These are phyloP conservation scores for Neuroterus valhalla DNA, from an alignment of 1,140 invertebrate species.

Conservation along the genomic window DNA sequence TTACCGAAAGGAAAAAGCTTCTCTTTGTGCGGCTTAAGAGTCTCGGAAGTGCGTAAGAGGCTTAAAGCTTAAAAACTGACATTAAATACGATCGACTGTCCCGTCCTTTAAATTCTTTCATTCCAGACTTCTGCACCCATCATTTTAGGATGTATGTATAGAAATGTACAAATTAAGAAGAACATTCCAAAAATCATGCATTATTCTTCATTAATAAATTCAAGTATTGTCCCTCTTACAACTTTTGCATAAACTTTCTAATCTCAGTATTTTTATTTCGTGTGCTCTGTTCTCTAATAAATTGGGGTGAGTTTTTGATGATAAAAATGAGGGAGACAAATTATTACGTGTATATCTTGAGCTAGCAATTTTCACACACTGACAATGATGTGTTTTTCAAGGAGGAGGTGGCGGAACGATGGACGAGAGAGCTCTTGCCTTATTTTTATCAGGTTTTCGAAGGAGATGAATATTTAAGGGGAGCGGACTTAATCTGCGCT, in stretches of 20 bases:
- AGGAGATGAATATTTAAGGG: conserved; percentile 71
- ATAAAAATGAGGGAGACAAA: conserved; percentile 1
- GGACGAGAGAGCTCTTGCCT: conserved; percentile 53
- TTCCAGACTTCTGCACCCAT: neutral
- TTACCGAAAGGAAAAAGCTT: conserved; percentile 64
- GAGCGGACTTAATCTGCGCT: conserved; percentile 70
- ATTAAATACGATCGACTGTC: conserved; percentile 58
- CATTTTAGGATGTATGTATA: too few species aligned
- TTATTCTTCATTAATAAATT: too few species aligned
- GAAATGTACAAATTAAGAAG: too few species aligned
- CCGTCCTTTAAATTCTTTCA: conserved; percentile 48
- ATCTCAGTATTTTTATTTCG: too few species aligned
- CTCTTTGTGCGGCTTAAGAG: conserved; percentile 73
- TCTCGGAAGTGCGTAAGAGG: conserved; percentile 70
- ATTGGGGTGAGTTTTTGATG: neutral
- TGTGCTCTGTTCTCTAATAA: neutral
- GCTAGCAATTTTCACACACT: conserved; percentile 8
- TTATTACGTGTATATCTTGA: conserved; percentile 3
- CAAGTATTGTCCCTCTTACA: too few species aligned
- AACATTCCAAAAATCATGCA: too few species aligned
- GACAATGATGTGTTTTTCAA: conserved; percentile 17
- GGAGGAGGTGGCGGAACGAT: conserved; percentile 5
- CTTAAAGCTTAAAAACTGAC: conserved; percentile 71
- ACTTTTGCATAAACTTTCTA: too few species aligned
- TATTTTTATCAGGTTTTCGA: conserved; percentile 70